Evolutionary conservation across 2,797 vertebrate species (phyloP).

Genomic region (Sparus aurata): DNA sequence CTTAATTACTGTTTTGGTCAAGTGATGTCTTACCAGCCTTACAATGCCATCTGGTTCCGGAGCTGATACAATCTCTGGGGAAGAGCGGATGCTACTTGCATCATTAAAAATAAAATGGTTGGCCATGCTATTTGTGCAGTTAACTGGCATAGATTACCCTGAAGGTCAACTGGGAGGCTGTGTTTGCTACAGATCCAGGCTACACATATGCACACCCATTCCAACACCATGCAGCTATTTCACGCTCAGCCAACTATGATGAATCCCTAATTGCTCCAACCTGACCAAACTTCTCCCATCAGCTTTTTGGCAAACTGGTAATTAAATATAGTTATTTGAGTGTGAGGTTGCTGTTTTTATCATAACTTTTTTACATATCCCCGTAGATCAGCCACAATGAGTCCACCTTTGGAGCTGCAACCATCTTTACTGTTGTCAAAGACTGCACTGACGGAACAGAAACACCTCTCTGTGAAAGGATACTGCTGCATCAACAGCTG

Average conservation of each 20-base stretch:
- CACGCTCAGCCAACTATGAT: conserved; percentile 40
- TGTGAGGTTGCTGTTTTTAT: background rate
- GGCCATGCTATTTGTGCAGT: conserved; percentile 43
- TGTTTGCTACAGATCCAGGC: conserved; percentile 35
- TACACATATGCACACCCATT: background rate
- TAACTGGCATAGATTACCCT: conserved; percentile 43
- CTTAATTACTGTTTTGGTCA: conserved; percentile 49
- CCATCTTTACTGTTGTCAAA: conserved; percentile 10
- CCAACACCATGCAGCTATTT: conserved; percentile 39
- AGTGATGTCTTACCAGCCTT: conserved; percentile 24
- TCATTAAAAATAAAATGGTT: conserved; percentile 62
- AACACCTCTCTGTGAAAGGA: conserved; percentile 20
- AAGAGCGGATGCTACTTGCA: background rate
- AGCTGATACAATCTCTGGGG: conserved; percentile 8
- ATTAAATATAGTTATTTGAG: conserved; percentile 24
- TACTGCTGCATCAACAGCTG: conserved; percentile 8
- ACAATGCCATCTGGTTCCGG: conserved; percentile 47
- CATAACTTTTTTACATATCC: background rate
- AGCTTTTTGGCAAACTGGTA: background rate
- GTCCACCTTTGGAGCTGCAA: background rate
- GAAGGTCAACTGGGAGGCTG: conserved; percentile 50
- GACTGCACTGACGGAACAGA: background rate
- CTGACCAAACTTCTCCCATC: conserved; percentile 2
- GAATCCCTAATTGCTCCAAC: conserved; percentile 29
- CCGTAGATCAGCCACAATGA: background rate